Evolutionary conservation across 1,140 invertebrate genomes (phyloP).

Genomic region (Cydia fagiglandana): DNA sequence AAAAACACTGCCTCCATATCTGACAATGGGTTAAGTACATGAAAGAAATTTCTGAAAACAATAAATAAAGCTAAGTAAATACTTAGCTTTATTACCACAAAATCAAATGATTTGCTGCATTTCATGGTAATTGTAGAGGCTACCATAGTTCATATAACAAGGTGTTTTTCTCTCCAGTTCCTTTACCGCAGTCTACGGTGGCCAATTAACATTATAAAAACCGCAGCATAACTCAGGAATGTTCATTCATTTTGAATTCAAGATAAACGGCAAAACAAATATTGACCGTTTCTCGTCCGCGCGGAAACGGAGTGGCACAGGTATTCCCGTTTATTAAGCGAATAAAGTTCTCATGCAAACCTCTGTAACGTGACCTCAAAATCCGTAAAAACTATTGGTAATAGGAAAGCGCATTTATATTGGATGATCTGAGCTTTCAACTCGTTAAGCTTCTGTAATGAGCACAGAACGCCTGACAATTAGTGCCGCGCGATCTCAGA

Average conservation of each 20-base stretch:
- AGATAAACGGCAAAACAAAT: constrained; percentile 23
- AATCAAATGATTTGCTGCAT: too few relatives aligned
- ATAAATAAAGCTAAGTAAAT: too few relatives aligned
- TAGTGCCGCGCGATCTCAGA: constrained; percentile 58
- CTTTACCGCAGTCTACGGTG: background rate
- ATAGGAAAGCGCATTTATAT: too few relatives aligned
- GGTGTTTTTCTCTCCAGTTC: background rate
- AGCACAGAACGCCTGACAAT: constrained; percentile 48
- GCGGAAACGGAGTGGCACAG: constrained; percentile 5
- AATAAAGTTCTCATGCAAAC: too few relatives aligned
- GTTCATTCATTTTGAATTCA: constrained; percentile 3
- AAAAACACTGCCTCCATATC: too few relatives aligned
- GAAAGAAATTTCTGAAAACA: too few relatives aligned
- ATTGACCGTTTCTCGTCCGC: background rate
- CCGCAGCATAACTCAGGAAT: background rate
- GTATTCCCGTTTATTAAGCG: background rate
- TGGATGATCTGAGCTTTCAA: background rate
- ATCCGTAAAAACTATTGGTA: too few relatives aligned
- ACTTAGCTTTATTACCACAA: too few relatives aligned
- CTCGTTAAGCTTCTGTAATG: background rate
- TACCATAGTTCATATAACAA: too few relatives aligned
- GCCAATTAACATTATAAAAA: background rate
- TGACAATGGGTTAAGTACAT: too few relatives aligned
- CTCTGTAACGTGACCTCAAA: too few relatives aligned
- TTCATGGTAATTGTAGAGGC: too few relatives aligned